Evolutionary conservation across 2,797 vertebrate species (phyloP).

Genomic region (Microctenopoma steveboyesi): DNA sequence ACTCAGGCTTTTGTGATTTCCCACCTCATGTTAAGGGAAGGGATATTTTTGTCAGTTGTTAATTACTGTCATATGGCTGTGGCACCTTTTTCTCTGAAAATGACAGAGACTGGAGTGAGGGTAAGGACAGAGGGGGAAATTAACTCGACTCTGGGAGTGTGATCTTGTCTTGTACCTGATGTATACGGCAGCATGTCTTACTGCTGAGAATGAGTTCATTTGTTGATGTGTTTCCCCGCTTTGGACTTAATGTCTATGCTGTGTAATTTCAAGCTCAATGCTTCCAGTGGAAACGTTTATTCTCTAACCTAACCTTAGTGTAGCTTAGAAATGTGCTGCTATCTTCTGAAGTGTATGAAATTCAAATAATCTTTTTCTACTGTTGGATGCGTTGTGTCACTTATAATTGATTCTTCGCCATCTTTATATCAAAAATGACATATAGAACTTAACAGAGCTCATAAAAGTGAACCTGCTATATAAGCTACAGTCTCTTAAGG

Average conservation of each 20-base stretch:
- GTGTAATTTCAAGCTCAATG: constrained; percentile 17
- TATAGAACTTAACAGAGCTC: too few species aligned
- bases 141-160: constrained; percentile 79
- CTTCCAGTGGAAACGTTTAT: neutral
- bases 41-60: constrained; percentile 96
- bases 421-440: too few species aligned
- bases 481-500: neutral
- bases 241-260: constrained; percentile 33
- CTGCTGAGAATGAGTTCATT: constrained; percentile 57
- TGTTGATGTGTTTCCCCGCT: constrained; percentile 39
- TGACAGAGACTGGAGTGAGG: constrained; percentile 84
- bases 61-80: constrained; percentile 94
- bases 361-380: neutral
- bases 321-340: neutral
- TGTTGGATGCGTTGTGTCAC: too few species aligned
- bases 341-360: neutral
- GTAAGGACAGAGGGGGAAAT: constrained; percentile 67
- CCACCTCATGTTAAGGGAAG: constrained; percentile 92
- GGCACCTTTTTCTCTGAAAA: constrained; percentile 87
- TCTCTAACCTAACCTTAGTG: neutral
- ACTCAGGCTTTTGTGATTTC: constrained; percentile 90
- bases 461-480: too few species aligned
- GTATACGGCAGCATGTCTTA: constrained; percentile 66
- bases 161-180: constrained; percentile 83
- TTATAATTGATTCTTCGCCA: too few species aligned